These are phyloP conservation scores for Plagodis pulveraria DNA, from an alignment of 2,888 invertebrate species.

Conservation along the genomic window DNA sequence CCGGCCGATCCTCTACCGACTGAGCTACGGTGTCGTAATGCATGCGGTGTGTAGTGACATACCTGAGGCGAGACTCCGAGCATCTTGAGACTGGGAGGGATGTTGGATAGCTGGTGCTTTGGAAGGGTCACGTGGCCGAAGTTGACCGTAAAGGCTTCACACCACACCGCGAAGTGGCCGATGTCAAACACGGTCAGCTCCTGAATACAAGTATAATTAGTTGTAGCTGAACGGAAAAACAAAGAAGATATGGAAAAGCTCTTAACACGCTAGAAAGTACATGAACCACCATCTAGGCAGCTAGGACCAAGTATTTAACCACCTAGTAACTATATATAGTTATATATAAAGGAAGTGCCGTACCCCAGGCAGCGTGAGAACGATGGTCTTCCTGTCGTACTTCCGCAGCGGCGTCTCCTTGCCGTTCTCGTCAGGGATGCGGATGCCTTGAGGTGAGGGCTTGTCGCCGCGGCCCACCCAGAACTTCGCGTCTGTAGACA, in stretches of 20 bases:
- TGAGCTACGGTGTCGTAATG: no score
- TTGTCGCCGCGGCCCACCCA: slow-evolving; percentile 94
- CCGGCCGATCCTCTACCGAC: no score
- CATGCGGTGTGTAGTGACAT: slow-evolving; percentile 35
- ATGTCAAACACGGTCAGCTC: slow-evolving; percentile 96
- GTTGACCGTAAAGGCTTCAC: slow-evolving; percentile 96
- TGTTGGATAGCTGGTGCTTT: slow-evolving; percentile 86
- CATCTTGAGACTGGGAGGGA: slow-evolving; percentile 97
- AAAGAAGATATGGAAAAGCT: no score
- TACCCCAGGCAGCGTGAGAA: slow-evolving; percentile 92
- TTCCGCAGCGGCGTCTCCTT: slow-evolving; percentile 90
- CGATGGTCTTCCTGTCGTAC: slow-evolving; percentile 95
- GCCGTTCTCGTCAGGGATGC: slow-evolving; percentile 96
- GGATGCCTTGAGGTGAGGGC: slow-evolving; percentile 92
- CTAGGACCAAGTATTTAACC: no score
- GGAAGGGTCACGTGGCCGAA: slow-evolving; percentile 95
- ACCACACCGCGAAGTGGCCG: slow-evolving; percentile 97
- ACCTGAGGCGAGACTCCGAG: slow-evolving; percentile 97
- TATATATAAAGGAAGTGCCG: slow-evolving; percentile 21
- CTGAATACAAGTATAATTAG: slow-evolving; percentile 41
- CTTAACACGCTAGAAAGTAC: no score
- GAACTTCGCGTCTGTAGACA: slow-evolving; percentile 93
- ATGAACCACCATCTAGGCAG: no score
- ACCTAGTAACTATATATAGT: no score
- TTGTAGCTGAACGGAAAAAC: no score